A percentile compares a stretch with the other conserved stretches of the same genome.
These are phyloP conservation scores for Girardinichthys multiradiatus DNA, from an alignment of 2,113 vertebrate genomes.

Conservation along the genomic window DNA sequence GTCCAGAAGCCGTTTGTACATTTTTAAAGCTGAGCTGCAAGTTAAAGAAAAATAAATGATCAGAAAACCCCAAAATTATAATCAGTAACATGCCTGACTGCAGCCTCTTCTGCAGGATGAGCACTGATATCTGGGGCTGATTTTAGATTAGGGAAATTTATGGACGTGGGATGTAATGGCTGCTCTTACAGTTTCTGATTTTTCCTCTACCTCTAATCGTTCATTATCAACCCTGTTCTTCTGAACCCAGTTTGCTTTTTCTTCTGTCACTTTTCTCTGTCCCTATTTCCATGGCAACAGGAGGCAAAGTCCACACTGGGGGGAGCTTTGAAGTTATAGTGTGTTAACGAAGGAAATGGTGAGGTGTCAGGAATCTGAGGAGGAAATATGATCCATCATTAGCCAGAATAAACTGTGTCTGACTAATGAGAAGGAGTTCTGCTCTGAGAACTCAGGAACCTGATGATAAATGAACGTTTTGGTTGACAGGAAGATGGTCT, in stretches of 20 bases:
- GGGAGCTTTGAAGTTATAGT: slow-evolving; percentile 2
- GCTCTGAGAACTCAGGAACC: not conserved
- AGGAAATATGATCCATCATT: slow-evolving; percentile 8
- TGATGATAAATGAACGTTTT: not conserved
- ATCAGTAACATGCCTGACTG: not conserved
- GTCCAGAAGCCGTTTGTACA: too few species aligned
- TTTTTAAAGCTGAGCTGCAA: not conserved
- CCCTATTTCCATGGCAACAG: slow-evolving; percentile 58
- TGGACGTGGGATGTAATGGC: not conserved
- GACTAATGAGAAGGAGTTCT: slow-evolving; percentile 1
- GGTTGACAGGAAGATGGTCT: not conserved
- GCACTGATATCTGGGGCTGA: not conserved
- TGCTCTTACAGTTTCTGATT: not conserved
- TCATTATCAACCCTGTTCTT: not conserved
- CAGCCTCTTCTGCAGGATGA: not conserved
- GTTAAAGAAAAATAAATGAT: not conserved
- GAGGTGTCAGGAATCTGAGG: not conserved
- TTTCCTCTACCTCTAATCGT: not conserved
- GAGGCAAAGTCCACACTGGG: slow-evolving; percentile 34
- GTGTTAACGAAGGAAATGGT: not conserved
- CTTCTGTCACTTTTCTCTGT: slow-evolving; percentile 19
- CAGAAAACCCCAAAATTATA: not conserved
- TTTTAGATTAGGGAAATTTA: not conserved
- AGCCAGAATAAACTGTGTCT: slow-evolving; percentile 8
- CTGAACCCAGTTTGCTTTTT: slow-evolving; percentile 1